Conservation (phyloP, 1,140 invertebrate species). For the Drosophila equinoxialis region DNA sequence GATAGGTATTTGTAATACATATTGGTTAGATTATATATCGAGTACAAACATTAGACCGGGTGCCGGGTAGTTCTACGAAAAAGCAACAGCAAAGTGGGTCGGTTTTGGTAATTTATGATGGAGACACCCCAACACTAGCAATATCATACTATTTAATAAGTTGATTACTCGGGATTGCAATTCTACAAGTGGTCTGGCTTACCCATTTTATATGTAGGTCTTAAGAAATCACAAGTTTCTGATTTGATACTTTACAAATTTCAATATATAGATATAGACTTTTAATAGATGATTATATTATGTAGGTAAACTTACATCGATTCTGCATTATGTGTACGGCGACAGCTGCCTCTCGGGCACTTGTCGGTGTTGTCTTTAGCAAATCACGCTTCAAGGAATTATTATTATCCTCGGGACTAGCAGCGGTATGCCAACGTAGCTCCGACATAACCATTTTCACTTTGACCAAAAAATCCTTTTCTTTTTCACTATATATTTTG, state of each 20-base stretch:
- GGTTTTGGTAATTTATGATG: slow-evolving; percentile 21
- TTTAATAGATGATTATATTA: neutral
- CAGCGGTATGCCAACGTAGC: slow-evolving; percentile 78
- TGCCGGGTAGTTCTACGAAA: slow-evolving; percentile 22
- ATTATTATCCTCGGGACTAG: slow-evolving; percentile 81
- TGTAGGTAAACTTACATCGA: slow-evolving; percentile 74
- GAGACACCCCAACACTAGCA: neutral
- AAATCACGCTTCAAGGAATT: slow-evolving; percentile 80
- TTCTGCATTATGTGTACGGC: slow-evolving; percentile 80
- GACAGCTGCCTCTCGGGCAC: slow-evolving; percentile 63
- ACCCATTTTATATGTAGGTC: neutral
- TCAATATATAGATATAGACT: too few species aligned
- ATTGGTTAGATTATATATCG: slow-evolving; percentile 26
- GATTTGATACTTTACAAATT: neutral
- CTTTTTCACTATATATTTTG: slow-evolving; percentile 15
- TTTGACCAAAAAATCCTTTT: slow-evolving; percentile 32
- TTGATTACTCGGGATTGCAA: neutral
- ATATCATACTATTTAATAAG: neutral
- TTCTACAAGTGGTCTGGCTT: slow-evolving; percentile 5
- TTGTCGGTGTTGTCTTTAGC: slow-evolving; percentile 71
- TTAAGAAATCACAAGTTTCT: neutral
- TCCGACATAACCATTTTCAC: slow-evolving; percentile 83
- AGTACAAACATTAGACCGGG: slow-evolving; percentile 21
- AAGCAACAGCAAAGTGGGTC: slow-evolving; percentile 41
- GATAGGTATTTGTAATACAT: slow-evolving; percentile 38